Percentiles rank a stretch among this genome's conserved stretches.
These are phyloP conservation scores for Allygus modestus DNA, from an alignment of 2,888 invertebrate genomes.

Conservation along the genomic window DNA sequence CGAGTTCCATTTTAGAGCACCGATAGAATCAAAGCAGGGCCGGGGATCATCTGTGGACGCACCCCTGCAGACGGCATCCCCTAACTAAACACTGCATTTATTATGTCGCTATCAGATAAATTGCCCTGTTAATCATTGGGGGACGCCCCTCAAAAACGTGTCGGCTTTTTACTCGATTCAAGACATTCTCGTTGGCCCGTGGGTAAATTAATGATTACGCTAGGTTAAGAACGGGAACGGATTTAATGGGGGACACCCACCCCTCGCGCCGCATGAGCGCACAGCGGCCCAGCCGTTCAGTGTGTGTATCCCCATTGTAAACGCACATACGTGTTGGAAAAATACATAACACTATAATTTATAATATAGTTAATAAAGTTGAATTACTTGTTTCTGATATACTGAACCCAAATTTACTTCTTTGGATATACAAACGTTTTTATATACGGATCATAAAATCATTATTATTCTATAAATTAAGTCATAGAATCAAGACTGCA, in stretches of 20 bases:
- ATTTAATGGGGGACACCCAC: slow-evolving; percentile 15
- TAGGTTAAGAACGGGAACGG: slow-evolving; percentile 28
- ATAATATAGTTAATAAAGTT: no score
- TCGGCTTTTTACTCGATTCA: slow-evolving; percentile 53
- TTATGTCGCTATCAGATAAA: slow-evolving; percentile 59
- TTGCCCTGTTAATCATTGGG: slow-evolving; percentile 52
- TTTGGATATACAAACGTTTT: no score
- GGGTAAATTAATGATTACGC: slow-evolving; percentile 45
- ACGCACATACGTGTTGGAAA: neutral
- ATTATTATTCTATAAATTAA: no score
- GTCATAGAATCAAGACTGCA: neutral
- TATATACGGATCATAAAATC: no score
- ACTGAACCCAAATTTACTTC: no score
- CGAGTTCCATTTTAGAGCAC: no score
- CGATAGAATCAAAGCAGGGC: no score
- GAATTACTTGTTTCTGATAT: no score
- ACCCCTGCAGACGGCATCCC: neutral
- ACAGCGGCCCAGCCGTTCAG: neutral
- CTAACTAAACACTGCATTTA: slow-evolving; percentile 51
- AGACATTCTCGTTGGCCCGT: slow-evolving; percentile 47
- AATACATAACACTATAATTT: no score
- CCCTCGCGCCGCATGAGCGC: neutral
- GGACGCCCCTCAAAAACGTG: slow-evolving; percentile 50
- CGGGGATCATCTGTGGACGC: neutral
- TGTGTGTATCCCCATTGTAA: neutral